Percentiles rank a stretch among this genome's conserved stretches.
Evolutionary conservation across 2,888 invertebrate species (phyloP).

Genomic region (Lysandra coridon): DNA sequence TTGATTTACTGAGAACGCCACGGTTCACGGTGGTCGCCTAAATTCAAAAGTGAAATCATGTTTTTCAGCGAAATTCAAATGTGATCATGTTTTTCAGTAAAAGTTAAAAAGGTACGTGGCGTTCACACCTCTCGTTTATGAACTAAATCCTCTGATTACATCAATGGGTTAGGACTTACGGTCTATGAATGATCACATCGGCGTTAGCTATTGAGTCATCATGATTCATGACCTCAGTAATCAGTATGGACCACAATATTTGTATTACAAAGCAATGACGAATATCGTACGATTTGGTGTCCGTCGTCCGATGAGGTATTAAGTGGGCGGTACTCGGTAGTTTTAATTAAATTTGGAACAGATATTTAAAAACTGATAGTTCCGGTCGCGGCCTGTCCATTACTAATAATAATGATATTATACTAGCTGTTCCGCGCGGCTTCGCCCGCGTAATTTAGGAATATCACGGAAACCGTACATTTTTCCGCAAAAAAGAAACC

Average conservation of each 20-base stretch:
- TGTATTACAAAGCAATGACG: background rate
- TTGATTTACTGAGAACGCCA: too few species aligned
- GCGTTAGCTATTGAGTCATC: background rate
- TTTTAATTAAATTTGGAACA: background rate
- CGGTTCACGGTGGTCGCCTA: too few species aligned
- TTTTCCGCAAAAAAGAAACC: too few species aligned
- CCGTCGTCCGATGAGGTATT: background rate
- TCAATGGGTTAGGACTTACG: background rate
- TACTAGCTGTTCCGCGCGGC: too few species aligned
- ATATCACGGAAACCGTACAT: too few species aligned
- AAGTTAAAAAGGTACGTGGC: background rate
- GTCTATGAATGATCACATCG: background rate
- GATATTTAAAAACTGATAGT: background rate
- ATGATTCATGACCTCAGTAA: background rate
- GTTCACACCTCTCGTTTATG: background rate
- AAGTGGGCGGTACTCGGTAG: background rate
- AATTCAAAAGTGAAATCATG: too few species aligned
- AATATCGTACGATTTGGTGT: slow-evolving; percentile 14
- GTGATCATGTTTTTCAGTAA: background rate
- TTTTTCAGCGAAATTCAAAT: background rate
- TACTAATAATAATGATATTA: too few species aligned
- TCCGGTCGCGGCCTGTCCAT: background rate
- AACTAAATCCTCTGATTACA: background rate
- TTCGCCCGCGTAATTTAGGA: too few species aligned
- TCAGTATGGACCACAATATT: background rate